Conservation (phyloP, 2,113 vertebrate genomes). For the Leuciscus idus region DNA sequence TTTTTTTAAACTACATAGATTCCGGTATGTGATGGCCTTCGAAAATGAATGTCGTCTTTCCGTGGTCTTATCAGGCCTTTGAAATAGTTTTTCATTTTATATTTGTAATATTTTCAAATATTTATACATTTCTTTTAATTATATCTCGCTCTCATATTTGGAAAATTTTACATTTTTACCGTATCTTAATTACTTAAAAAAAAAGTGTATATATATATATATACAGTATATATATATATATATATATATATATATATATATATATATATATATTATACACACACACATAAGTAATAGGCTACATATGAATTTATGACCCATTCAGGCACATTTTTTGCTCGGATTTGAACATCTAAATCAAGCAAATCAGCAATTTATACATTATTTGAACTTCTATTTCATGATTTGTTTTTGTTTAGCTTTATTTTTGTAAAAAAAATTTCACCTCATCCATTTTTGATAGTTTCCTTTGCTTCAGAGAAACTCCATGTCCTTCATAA, state of each 20-base stretch:
- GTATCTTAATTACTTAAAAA: too few relatives aligned
- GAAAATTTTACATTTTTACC: too few relatives aligned
- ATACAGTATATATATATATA: too few relatives aligned
- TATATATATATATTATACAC: too few relatives aligned
- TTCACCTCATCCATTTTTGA: background rate
- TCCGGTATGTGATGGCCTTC: background rate
- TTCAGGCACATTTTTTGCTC: background rate
- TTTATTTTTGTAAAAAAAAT: background rate
- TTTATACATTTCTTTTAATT: background rate
- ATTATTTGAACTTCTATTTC: background rate
- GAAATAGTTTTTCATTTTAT: too few relatives aligned
- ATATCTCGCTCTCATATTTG: background rate
- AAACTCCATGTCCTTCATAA: background rate
- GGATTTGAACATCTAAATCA: background rate
- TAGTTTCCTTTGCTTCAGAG: background rate
- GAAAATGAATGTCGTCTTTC: background rate
- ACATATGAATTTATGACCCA: too few relatives aligned
- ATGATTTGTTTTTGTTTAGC: background rate
- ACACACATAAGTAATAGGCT: too few relatives aligned
- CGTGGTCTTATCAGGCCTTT: background rate
- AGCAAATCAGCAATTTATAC: background rate
- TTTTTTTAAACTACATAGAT: background rate
- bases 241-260: too few relatives aligned
- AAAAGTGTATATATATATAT: too few relatives aligned
- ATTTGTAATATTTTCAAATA: background rate